Evolutionary conservation across 2,113 vertebrate genomes (phyloP).

Genomic region (Cacatua alba): DNA sequence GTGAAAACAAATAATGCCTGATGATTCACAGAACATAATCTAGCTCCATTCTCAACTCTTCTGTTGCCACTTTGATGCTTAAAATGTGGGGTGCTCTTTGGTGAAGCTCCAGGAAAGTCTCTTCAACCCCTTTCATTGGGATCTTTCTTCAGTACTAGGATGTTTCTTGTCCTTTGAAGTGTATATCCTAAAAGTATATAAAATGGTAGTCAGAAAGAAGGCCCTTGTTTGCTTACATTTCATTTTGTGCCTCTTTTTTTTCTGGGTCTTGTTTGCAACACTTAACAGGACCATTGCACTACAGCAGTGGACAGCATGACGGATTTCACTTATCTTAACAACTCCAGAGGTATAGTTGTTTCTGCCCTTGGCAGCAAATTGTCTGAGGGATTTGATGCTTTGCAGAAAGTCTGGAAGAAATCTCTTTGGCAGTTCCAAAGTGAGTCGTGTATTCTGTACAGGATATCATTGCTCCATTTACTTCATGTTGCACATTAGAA

Average conservation of each 20-base stretch:
- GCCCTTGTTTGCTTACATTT: background rate
- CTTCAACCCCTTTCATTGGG: background rate
- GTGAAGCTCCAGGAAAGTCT: background rate
- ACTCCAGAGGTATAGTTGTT: background rate
- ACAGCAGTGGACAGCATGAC: background rate
- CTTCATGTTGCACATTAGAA: accelerated
- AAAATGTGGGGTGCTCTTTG: background rate
- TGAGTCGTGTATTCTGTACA: background rate
- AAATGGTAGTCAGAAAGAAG: background rate
- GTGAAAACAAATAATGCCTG: background rate
- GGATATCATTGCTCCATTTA: background rate
- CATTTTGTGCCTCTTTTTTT: background rate
- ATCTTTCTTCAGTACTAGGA: background rate
- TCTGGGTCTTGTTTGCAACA: background rate
- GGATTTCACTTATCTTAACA: background rate
- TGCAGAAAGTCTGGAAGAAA: constrained; percentile 34
- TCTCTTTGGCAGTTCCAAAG: background rate
- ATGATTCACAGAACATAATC: background rate
- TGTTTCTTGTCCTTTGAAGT: background rate
- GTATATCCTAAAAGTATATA: background rate
- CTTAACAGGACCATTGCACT: background rate
- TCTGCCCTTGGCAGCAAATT: background rate
- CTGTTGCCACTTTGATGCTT: background rate
- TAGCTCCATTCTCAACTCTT: background rate
- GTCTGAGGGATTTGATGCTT: background rate